Percentiles rank a stretch among this genome's conserved stretches.
Evolutionary conservation across 2,888 invertebrate species (phyloP).

Genomic region (Acleris emargana): DNA sequence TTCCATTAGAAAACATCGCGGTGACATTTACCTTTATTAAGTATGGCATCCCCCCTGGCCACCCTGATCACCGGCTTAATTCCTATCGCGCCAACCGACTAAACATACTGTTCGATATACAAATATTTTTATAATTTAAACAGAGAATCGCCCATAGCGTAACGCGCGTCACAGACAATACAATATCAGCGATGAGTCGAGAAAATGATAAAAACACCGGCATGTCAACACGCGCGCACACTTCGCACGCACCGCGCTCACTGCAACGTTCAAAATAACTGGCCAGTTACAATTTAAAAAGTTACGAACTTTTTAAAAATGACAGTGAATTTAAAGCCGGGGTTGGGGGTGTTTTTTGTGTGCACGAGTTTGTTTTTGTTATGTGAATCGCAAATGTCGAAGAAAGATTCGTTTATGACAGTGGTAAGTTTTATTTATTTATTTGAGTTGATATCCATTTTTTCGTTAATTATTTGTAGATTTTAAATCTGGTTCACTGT

Average conservation of each 20-base stretch:
- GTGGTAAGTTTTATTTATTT: conserved; percentile 52
- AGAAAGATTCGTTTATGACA: conserved; percentile 50
- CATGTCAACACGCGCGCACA: conserved; percentile 42
- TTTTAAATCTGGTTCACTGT: too few species aligned
- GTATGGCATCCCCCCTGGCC: too few species aligned
- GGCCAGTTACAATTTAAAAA: conserved; percentile 6
- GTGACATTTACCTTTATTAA: too few species aligned
- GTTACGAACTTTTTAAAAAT: neutral
- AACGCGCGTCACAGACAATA: conserved; percentile 29
- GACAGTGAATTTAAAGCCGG: conserved; percentile 30
- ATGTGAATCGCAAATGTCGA: conserved; percentile 47
- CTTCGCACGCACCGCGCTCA: conserved; percentile 38
- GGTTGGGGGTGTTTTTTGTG: conserved; percentile 41
- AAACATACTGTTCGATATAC: neutral
- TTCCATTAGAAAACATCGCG: too few species aligned
- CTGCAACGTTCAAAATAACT: conserved; percentile 24
- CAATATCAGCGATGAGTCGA: conserved; percentile 32
- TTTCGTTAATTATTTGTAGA: neutral
- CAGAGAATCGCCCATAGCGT: neutral
- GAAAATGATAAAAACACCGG: conserved; percentile 43
- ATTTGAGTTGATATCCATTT: conserved; percentile 7
- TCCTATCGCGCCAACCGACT: too few species aligned
- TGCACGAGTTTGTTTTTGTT: conserved; percentile 40
- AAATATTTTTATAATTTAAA: neutral
- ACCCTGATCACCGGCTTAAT: too few species aligned